These are phyloP conservation scores for Rhombomys opimus DNA, from an alignment of 2,113 vertebrate genomes.

Conservation along the genomic window DNA sequence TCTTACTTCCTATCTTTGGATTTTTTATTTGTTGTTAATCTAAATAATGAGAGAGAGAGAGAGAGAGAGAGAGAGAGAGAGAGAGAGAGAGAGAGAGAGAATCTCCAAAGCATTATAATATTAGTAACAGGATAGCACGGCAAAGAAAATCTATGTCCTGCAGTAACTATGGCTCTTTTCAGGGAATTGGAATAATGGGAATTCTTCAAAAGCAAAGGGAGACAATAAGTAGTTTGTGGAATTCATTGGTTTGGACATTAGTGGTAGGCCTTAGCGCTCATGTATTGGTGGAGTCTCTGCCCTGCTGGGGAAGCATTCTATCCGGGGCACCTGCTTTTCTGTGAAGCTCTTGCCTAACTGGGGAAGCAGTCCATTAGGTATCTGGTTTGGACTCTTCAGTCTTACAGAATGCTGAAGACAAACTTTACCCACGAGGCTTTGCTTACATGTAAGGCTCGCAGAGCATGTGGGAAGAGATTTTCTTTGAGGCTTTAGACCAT, in stretches of 20 bases:
- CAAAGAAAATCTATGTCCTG: background rate
- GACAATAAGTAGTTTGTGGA: background rate
- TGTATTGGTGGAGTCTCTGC: no score
- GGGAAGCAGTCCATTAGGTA: background rate
- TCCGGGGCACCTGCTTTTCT: background rate
- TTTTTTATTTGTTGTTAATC: conserved; percentile 22
- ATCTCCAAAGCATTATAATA: background rate
- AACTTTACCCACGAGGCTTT: background rate
- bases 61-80: background rate
- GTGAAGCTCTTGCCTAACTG: background rate
- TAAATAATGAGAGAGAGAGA: background rate
- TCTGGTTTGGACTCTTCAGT: background rate
- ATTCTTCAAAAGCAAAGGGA: background rate
- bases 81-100: background rate
- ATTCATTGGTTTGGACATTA: background rate
- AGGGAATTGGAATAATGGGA: background rate
- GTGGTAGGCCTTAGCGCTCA: background rate
- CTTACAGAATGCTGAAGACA: background rate
- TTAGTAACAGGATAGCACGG: background rate
- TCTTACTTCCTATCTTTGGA: background rate
- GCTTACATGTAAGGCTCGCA: no score
- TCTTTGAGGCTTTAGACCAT: background rate
- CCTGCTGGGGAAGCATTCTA: background rate
- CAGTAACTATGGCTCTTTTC: background rate
- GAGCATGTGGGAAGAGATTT: no score